Conservation (phyloP, 2,797 vertebrate species). For the Microcaecilia unicolor region DNA sequence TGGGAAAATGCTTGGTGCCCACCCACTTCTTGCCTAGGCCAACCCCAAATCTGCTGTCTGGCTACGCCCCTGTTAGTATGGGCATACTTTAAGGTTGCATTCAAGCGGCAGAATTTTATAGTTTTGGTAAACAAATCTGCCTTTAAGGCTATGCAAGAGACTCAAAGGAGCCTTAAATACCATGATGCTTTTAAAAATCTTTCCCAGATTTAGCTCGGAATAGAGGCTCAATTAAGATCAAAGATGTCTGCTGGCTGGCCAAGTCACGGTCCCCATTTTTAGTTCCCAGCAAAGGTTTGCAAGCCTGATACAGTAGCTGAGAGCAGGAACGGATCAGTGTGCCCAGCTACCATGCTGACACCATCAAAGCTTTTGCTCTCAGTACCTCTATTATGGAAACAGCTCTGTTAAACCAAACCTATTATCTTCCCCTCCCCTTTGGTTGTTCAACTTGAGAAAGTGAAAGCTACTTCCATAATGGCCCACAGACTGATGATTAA, state of each 20-base stretch:
- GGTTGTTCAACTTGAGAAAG: slow-evolving; percentile 62
- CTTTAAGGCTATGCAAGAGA: no score
- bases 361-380: slow-evolving; percentile 38
- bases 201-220: background rate
- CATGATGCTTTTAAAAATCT: slow-evolving; percentile 10
- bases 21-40: no score
- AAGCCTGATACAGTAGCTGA: slow-evolving; percentile 32
- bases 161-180: no score
- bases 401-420: slow-evolving; percentile 62
- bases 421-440: slow-evolving; percentile 54
- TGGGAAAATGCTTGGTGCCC: no score
- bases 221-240: background rate
- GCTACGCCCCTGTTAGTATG: no score
- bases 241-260: no score
- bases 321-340: slow-evolving; percentile 36
- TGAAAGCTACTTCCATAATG: slow-evolving; percentile 62
- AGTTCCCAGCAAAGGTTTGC: slow-evolving; percentile 24
- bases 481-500: slow-evolving; percentile 66
- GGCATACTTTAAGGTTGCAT: no score
- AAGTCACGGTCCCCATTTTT: slow-evolving; percentile 12
- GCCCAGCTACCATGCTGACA: slow-evolving; percentile 42
- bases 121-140: no score
- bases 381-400: slow-evolving; percentile 54
- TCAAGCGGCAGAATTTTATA: no score
- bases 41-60: no score